Evolutionary conservation across 1,140 invertebrate genomes (phyloP).

Genomic region (Drosophila sproati): DNA sequence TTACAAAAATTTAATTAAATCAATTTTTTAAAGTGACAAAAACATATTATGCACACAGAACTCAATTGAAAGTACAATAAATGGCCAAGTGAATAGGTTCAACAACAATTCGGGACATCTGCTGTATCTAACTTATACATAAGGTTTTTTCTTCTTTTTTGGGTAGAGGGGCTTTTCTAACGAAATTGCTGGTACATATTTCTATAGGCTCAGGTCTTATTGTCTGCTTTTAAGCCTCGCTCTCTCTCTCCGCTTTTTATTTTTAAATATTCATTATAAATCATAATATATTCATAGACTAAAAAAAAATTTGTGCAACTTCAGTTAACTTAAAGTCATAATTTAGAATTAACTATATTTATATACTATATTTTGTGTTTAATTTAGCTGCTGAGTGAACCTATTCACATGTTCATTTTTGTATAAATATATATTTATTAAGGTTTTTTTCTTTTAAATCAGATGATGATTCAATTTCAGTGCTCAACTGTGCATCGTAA

Average conservation of each 20-base stretch:
- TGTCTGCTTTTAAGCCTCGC: slow-evolving; percentile 32
- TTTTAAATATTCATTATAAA: background rate
- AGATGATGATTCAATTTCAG: slow-evolving; percentile 40
- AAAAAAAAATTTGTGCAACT: background rate
- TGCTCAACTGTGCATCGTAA: slow-evolving; percentile 40
- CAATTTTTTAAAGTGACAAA: slow-evolving; percentile 39
- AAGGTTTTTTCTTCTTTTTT: background rate
- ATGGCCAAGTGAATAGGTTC: slow-evolving; percentile 44
- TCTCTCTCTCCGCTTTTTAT: background rate
- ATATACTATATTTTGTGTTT: background rate
- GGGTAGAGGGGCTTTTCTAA: background rate
- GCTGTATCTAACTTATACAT: too few species aligned
- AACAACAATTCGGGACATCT: too few species aligned
- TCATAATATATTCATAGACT: too few species aligned
- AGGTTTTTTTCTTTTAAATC: slow-evolving; percentile 8
- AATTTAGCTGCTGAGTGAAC: slow-evolving; percentile 14
- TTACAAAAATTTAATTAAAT: slow-evolving; percentile 53
- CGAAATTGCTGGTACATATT: slow-evolving; percentile 1
- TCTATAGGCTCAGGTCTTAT: slow-evolving; percentile 9
- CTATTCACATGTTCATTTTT: slow-evolving; percentile 45
- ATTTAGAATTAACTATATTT: background rate
- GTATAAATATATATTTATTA: slow-evolving; percentile 30
- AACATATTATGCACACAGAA: slow-evolving; percentile 16
- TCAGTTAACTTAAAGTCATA: background rate
- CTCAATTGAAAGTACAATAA: slow-evolving; percentile 15